Conservation (phyloP, 2,888 invertebrate genomes). For the Strigamia maritima region DNA sequence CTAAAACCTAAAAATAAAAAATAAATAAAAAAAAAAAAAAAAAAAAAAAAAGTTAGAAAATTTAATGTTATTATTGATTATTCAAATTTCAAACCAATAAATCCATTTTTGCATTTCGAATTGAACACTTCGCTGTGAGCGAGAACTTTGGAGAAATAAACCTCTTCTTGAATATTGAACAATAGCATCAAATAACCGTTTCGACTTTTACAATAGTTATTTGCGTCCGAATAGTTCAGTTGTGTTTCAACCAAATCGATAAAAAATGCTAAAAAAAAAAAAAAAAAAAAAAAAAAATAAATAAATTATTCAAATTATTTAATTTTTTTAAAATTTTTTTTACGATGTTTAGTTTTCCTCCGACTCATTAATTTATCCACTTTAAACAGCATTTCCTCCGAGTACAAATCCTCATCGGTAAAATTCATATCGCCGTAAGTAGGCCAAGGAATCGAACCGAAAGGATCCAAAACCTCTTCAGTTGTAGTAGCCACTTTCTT, state of each 20-base stretch:
- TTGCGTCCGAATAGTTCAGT: background rate
- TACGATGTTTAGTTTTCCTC: background rate
- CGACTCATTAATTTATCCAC: background rate
- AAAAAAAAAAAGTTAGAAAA: background rate
- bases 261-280: background rate
- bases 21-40: background rate
- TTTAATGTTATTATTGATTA: background rate
- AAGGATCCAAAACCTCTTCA: background rate
- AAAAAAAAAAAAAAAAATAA: background rate
- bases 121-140: background rate
- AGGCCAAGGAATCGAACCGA: background rate
- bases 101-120: background rate
- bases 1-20: background rate
- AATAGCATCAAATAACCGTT: slow-evolving; percentile 9
- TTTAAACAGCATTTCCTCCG: slow-evolving; percentile 9
- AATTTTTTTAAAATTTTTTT: background rate
- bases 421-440: background rate
- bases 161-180: background rate
- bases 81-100: background rate
- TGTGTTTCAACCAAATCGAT: slow-evolving; percentile 2
- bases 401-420: background rate
- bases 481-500: background rate
- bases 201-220: background rate
- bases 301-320: too few species aligned
- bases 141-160: background rate